Percentiles rank a stretch among this genome's conserved stretches.
phyloP scores from a whole-genome alignment of 1,140 invertebrate genomes.

The Kradibia gibbosae region DNA sequence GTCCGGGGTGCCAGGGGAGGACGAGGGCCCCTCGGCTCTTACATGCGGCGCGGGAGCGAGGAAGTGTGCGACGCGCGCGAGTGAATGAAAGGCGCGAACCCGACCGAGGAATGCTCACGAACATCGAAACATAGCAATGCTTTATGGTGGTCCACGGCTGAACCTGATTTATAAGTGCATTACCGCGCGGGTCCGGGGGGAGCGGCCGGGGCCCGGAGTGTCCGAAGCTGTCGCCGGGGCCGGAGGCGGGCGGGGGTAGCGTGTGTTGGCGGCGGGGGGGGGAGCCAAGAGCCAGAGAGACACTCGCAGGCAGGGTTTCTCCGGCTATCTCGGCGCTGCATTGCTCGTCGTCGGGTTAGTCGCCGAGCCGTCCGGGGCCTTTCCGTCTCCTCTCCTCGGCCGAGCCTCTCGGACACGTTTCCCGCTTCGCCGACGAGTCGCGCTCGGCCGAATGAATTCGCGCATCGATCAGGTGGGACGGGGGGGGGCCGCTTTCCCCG shows the following conservation, averaged over 20 bases:
- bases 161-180: constrained; percentile 74
- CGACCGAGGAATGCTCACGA: constrained; percentile 72
- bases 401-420: background rate
- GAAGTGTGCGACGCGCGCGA: constrained; percentile 56
- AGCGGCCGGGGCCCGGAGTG: constrained; percentile 49
- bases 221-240: constrained; percentile 49
- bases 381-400: background rate
- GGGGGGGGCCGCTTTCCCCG: too few relatives aligned
- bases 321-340: background rate
- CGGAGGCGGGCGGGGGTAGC: too few relatives aligned
- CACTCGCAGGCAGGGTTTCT: background rate
- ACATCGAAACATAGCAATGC: constrained; percentile 74
- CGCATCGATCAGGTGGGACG: background rate
- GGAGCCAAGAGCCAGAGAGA: constrained; percentile 3
- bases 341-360: too few relatives aligned
- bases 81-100: constrained; percentile 72
- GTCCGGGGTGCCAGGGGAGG: background rate
- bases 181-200: constrained; percentile 61
- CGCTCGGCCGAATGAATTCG: background rate
- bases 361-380: too few relatives aligned
- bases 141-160: constrained; percentile 73
- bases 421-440: background rate
- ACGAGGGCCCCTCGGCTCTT: too few relatives aligned
- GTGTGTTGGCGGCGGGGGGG: background rate
- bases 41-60: background rate